A percentile compares a stretch with the other conserved stretches of the same genome.
Evolutionary conservation across 2,113 vertebrate species (phyloP).

Genomic region (Todiramphus chloris): DNA sequence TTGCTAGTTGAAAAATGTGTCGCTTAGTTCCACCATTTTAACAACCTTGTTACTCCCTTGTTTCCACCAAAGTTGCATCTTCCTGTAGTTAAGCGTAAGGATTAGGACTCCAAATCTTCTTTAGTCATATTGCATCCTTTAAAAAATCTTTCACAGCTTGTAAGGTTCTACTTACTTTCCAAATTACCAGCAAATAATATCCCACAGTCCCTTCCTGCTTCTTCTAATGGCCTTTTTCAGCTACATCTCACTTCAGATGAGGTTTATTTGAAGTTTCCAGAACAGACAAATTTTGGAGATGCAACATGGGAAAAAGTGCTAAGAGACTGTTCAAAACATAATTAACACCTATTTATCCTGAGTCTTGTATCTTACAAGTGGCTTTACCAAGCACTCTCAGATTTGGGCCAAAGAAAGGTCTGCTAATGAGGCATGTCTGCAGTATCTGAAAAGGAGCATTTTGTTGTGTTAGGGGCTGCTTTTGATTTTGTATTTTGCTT

Average conservation of each 20-base stretch:
- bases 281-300: conserved; percentile 21
- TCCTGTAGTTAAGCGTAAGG: background rate
- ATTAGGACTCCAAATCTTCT: background rate
- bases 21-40: background rate
- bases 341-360: conserved; percentile 56
- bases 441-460: background rate
- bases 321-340: conserved; percentile 43
- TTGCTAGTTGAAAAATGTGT: background rate
- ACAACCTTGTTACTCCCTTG: background rate
- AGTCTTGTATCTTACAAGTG: background rate
- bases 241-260: conserved; percentile 34
- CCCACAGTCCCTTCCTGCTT: background rate
- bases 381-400: background rate
- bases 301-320: conserved; percentile 25
- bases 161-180: background rate
- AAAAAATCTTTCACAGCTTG: background rate
- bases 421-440: background rate
- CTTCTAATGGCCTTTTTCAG: conserved; percentile 14
- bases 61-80: background rate
- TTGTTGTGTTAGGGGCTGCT: background rate
- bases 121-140: background rate
- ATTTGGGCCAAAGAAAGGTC: background rate
- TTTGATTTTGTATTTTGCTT: background rate
- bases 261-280: conserved; percentile 51
- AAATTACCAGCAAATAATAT: background rate